These are phyloP conservation scores for Drosophila rhopaloa DNA, from an alignment of 1,140 invertebrate species.

Conservation along the genomic window DNA sequence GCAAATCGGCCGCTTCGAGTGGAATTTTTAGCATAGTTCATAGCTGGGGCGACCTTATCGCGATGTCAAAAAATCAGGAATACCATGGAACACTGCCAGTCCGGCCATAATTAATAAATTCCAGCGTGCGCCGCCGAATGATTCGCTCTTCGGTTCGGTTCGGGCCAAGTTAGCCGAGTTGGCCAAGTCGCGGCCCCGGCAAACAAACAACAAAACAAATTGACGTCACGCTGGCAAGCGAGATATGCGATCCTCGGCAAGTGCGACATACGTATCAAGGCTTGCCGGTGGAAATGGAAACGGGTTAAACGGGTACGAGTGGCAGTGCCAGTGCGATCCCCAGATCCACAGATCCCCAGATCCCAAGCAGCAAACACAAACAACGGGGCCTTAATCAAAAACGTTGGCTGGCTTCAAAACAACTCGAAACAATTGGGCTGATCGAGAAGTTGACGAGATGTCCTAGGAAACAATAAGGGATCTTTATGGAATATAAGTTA, in stretches of 20 bases:
- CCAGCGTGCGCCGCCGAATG: constrained; percentile 72
- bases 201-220: constrained; percentile 64
- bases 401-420: constrained; percentile 16
- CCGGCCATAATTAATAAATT: constrained; percentile 79
- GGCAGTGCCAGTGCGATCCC: background rate
- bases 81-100: constrained; percentile 24
- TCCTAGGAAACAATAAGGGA: background rate
- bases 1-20: constrained; percentile 63
- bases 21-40: constrained; percentile 72
- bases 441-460: constrained; percentile 13
- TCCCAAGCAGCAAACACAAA: constrained; percentile 43
- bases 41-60: constrained; percentile 3
- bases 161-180: background rate
- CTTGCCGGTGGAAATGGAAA: constrained; percentile 43
- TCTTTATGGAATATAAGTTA: no score
- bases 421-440: constrained; percentile 21
- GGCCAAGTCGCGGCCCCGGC: background rate
- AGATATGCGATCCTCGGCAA: constrained; percentile 52
- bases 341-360: constrained; percentile 9
- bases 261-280: constrained; percentile 72
- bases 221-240: constrained; percentile 65
- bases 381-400: constrained; percentile 45
- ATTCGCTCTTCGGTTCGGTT: constrained; percentile 33
- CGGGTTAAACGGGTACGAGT: constrained; percentile 65
- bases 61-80: constrained; percentile 28